Evolutionary conservation across 2,113 vertebrate species (phyloP), one percentile per base, ranked within the genome.

Genomic region (Axis porcinus): DNA sequence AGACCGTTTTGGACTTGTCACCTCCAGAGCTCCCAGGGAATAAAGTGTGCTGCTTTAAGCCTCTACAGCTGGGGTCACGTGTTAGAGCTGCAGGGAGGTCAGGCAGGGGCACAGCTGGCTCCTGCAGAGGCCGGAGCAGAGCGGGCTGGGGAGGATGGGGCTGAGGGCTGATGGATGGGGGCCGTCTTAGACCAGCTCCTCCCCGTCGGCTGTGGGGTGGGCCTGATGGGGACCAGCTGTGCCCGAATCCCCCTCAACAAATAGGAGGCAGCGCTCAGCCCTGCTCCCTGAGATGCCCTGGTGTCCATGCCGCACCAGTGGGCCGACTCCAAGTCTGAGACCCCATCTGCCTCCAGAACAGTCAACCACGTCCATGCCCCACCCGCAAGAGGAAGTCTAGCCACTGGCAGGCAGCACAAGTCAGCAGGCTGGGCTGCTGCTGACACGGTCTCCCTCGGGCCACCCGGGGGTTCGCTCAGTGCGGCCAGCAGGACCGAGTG

Each of bases 401-500:
- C 50, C 12, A 7, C 30, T 2, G 9, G 0, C 0, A 1, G 36
- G 78, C 6, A 0, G 6, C 0, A 2, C 1, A 15, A 9, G 62
- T 30, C 78, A 57, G n/a, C 11, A n/a, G 43, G 10, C 27, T 57
- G 79, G 81, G n/a, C 47, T 9, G 70, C 81, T 36, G 86, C 57
- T 30, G 57, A 67, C 4, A 6, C 3, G 2, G 54, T 45, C 84
- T 70, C 1, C 13, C 70, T 25, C 6, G 6, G 16, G 25, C 50
- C 17, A 28, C 12, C 21, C n/a, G 30, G 64, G 58, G 81, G 50
- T 33, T 25, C 14, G 7, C 11, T 30, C 13, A 2, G 13, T 30
- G 23, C 4, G 3, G 55, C 60, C 67, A 60, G 58, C 19, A 28
- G 81, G 94, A 50, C 23, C 0, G 2, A 0, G 21, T 1, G 15